Percentiles rank a stretch among this genome's conserved stretches.
Conservation (phyloP, 2,797 vertebrate genomes). For the Myotis planiceps region DNA sequence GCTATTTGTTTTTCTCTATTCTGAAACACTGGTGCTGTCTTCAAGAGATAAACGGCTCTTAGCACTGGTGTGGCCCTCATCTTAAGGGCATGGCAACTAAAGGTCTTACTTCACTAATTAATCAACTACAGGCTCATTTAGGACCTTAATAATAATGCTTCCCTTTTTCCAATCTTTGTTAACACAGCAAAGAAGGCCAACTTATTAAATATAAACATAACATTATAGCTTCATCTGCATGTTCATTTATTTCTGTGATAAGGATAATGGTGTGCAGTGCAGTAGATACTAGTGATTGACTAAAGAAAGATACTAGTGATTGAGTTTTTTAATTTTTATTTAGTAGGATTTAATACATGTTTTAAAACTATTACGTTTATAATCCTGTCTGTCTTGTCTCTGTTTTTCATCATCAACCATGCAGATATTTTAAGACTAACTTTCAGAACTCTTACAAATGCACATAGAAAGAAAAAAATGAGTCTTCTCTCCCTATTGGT, state of each 20-base stretch:
- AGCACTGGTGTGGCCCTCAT: background rate
- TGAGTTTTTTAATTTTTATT: background rate
- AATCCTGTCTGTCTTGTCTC: background rate
- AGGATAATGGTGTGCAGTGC: background rate
- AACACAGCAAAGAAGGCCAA: background rate
- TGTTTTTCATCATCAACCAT: background rate
- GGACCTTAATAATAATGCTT: background rate
- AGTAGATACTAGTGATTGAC: background rate
- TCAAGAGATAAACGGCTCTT: slow-evolving; percentile 53
- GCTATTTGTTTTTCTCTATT: slow-evolving; percentile 35
- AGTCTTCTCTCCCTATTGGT: background rate
- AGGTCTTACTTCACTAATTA: slow-evolving; percentile 11
- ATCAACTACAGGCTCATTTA: slow-evolving; percentile 19
- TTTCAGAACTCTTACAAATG: slow-evolving; percentile 12
- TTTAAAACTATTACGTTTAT: background rate
- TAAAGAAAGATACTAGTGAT: background rate
- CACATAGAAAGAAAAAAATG: background rate
- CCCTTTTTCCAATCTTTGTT: background rate
- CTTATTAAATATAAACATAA: slow-evolving; percentile 3
- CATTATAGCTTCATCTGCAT: background rate
- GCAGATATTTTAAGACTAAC: background rate
- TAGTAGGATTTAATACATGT: background rate
- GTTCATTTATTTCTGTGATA: background rate
- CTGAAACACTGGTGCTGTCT: background rate
- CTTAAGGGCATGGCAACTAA: slow-evolving; percentile 24